phyloP scores from a whole-genome alignment of 1,140 invertebrate genomes.

The Drosophila virilis region DNA sequence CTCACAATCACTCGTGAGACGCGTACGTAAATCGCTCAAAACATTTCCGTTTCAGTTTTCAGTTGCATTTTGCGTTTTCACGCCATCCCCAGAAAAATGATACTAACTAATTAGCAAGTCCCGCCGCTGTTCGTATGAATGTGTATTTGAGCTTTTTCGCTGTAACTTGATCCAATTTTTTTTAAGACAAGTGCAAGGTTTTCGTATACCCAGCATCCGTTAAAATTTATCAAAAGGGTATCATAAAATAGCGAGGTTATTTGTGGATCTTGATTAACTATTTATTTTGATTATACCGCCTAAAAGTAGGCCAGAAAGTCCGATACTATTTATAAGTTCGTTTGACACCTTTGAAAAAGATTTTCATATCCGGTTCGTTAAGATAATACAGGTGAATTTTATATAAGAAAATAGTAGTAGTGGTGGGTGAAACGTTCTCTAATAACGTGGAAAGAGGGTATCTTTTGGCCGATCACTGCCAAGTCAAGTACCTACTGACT shows the following conservation, averaged over 20 bases:
- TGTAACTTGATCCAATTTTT: slow-evolving; percentile 11
- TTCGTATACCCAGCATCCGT: background rate
- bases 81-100: slow-evolving; percentile 62
- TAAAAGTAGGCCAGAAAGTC: too few species aligned
- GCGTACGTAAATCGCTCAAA: slow-evolving; percentile 43
- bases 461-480: background rate
- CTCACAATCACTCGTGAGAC: slow-evolving; percentile 30
- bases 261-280: too few species aligned
- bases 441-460: background rate
- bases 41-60: slow-evolving; percentile 43
- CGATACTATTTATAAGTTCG: too few species aligned
- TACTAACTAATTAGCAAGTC: slow-evolving; percentile 65
- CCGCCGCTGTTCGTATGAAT: slow-evolving; percentile 1
- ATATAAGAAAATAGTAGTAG: too few species aligned
- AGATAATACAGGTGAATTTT: too few species aligned
- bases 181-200: background rate
- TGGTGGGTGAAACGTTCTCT: too few species aligned
- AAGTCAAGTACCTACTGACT: background rate
- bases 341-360: too few species aligned
- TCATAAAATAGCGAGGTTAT: background rate
- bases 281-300: too few species aligned
- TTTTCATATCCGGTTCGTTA: too few species aligned
- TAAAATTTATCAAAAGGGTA: slow-evolving; percentile 11
- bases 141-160: slow-evolving; percentile 30
- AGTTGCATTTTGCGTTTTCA: slow-evolving; percentile 54